Evolutionary conservation across 2,888 invertebrate genomes (phyloP).

Genomic region (Parapristionchus giblindavisi): DNA sequence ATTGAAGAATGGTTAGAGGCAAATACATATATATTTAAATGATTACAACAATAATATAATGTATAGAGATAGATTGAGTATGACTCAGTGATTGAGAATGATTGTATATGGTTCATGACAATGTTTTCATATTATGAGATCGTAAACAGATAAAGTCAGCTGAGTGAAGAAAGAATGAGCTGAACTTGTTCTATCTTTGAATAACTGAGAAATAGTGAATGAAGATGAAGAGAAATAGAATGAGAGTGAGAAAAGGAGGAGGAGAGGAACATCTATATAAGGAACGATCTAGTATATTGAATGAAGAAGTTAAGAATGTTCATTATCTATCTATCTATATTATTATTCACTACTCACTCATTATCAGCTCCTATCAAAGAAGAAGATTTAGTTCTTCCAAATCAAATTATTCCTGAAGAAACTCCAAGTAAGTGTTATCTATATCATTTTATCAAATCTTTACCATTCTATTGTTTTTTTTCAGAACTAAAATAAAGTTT

Average conservation of each 20-base stretch:
- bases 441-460: background rate
- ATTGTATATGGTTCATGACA: too few species aligned
- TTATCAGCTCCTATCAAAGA: constrained; percentile 25
- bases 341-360: background rate
- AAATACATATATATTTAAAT: too few species aligned
- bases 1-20: too few species aligned
- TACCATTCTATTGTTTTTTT: background rate
- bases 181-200: constrained; percentile 9
- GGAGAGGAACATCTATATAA: background rate
- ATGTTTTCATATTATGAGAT: too few species aligned
- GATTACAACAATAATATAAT: too few species aligned
- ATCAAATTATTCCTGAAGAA: constrained; percentile 9
- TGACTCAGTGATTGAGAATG: too few species aligned
- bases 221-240: constrained; percentile 13
- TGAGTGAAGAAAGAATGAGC: constrained; percentile 1
- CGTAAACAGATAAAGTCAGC: constrained; percentile 2
- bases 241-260: constrained; percentile 8
- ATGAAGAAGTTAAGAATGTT: background rate
- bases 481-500: background rate
- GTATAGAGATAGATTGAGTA: too few species aligned
- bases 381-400: constrained; percentile 21
- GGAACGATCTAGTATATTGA: background rate
- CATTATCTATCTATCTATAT: constrained; percentile 4
- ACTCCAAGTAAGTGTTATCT: constrained; percentile 8
- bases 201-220: constrained; percentile 21